These are phyloP conservation scores for Brenthis hecate DNA, from an alignment of 2,888 invertebrate species.

Conservation along the genomic window DNA sequence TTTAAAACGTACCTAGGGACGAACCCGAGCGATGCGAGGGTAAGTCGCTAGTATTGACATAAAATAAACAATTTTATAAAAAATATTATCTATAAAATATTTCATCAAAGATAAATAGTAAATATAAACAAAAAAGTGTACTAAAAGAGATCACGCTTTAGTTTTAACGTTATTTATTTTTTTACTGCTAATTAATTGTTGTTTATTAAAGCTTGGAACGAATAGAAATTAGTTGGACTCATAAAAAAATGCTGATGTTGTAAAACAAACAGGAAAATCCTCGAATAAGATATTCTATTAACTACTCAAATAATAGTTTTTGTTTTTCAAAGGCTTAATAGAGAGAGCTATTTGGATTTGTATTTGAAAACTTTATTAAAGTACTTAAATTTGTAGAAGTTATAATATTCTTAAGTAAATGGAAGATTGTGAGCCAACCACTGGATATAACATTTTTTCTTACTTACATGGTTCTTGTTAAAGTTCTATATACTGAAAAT, in stretches of 20 bases:
- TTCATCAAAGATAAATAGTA: too few species aligned
- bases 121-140: not conserved
- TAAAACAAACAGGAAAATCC: conserved; percentile 23
- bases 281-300: conserved; percentile 27
- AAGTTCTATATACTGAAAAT: too few species aligned
- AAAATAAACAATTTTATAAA: too few species aligned
- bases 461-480: too few species aligned
- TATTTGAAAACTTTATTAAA: not conserved
- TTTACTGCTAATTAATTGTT: conserved; percentile 2
- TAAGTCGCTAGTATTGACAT: too few species aligned
- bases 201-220: conserved; percentile 1
- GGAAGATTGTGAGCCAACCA: too few species aligned
- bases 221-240: not conserved
- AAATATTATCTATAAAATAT: too few species aligned
- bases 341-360: conserved; percentile 8
- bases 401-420: too few species aligned
- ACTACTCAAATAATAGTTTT: conserved; percentile 26
- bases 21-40: too few species aligned
- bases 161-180: not conserved
- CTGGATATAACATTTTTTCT: too few species aligned
- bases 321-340: conserved; percentile 18
- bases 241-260: conserved; percentile 10
- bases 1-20: too few species aligned
- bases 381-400: too few species aligned
- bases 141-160: not conserved